Base-by-base conservation (phyloP, 2,113 vertebrate species). In the Gymnobelideus leadbeateri region DNA sequence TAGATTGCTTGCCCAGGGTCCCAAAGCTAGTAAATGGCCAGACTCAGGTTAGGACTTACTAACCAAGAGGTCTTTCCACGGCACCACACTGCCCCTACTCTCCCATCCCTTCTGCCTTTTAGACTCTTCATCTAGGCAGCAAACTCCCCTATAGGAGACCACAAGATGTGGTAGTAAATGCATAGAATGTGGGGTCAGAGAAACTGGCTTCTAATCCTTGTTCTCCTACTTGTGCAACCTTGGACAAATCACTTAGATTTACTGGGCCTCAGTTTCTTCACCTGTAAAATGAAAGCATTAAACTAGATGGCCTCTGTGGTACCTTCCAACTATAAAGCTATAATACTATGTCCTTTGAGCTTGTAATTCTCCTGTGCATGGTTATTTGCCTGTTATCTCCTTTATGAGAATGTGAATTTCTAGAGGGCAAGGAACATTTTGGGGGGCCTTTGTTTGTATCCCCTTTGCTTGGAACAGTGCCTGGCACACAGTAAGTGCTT, bases 161-260 rank as follows among this genome's bases (percentile, higher is more conserved):
- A 1, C 8, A 57, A 84, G 53, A 51, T 28, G 46, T 43, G 92
- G 51, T 5, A 43, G n/a, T 54, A 93, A 91, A 43, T 94, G 11
- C 26, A 55, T 7, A 91, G 68, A 46, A 54, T 53, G 77, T 53
- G 51, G 43, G 8, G 10, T 53, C n/a, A 52, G 55, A 91, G 0
- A 8, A 46, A 12, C 57, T 96, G 31, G 7, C 11, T 92, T 92
- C 95, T 53, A 92, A 92, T 77, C 53, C 57, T 96, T 57, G 55
- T 12, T 93, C 52, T 93, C 7, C 12, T 23, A 37, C 26, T 61
- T 89, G 14, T 92, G 53, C 43, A 31, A 53, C 31, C 53, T 93
- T 93, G 51, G 51, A 25, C 92, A 96, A 95, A 52, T 61, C 68
- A 55, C 16, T 57, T 28, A 57, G 25, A 57, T 3, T 91, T 43